Evolutionary conservation across 2,797 vertebrate species (phyloP), one percentile per base, ranked within the genome.

Genomic region (Sitta carolinensis): DNA sequence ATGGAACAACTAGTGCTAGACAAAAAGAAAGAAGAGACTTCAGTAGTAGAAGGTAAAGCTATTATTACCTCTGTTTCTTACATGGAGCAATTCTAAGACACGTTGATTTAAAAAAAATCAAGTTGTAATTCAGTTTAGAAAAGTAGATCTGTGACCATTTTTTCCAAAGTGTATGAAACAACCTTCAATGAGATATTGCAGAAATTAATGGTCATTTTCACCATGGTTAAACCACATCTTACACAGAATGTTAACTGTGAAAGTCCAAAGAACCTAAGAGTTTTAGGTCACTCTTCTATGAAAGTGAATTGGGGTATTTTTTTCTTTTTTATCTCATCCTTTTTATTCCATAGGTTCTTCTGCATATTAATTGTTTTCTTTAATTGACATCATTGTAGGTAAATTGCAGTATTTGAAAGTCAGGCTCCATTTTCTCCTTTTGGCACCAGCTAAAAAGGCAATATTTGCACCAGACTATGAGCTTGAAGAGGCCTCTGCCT

Each of bases 1-100:
- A 99, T 99, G 98, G 98, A 99, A 96, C 99, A 99, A 92, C 98
- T 99, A 93, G 99, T 99, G 80, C 98, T 99, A 94, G 98, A 99
- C 86, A 99, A 99, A 97, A 99, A 99, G 94, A 98, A 98, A n/a
- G 98, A 97, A 55, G 98, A 97, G 54, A 48, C 54, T 69, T 86
- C 98, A 11, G 73, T 81, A 32, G 95, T 95, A 21, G 99, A 99
- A 82, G 99, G 99, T 99, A 97, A 93, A 91, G 25, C 27, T 89
- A 1, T 67, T 73, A 22, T 34, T 93, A 50, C 30, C 38, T 90
- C 25, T 81, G 2, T 58, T 40, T 69, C 43, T 88, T 89, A 80
- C n/a, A 22, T 29, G 45, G 4, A 74, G 22, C 27, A 57, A 29
- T 89, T 80, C 58, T 80, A 77, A 83, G 16, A 59, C 16, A 48